Evolutionary conservation across 30 jellyfish, hydroid and myxozoan genomes (phyloP).

Genomic region (Pseudorhiza aurosa): DNA sequence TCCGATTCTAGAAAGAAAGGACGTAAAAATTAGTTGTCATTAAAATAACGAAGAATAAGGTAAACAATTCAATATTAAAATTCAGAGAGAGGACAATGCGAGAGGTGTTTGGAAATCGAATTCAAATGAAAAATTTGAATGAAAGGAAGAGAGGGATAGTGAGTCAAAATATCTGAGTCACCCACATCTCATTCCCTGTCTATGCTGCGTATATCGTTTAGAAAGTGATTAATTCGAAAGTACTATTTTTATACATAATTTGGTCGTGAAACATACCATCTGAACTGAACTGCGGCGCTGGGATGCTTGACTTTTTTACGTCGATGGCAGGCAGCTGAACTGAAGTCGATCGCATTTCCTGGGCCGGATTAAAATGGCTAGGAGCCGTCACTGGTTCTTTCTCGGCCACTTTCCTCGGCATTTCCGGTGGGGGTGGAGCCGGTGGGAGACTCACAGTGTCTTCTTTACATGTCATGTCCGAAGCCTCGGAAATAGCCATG

Average conservation of each 20-base stretch:
- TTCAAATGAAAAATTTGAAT: too few species aligned
- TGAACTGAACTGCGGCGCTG: slow-evolving; percentile 26
- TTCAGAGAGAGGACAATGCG: too few species aligned
- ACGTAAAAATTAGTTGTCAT: background rate
- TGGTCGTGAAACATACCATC: slow-evolving; percentile 50
- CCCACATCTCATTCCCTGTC: too few species aligned
- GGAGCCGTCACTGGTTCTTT: background rate
- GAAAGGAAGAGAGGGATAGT: too few species aligned
- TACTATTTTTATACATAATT: too few species aligned
- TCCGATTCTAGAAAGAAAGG: slow-evolving; percentile 32
- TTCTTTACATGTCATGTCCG: slow-evolving; percentile 38
- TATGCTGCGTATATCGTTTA: too few species aligned
- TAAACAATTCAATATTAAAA: too few species aligned
- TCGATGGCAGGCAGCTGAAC: background rate
- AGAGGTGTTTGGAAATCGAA: too few species aligned
- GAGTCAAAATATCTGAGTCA: too few species aligned
- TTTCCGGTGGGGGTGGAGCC: slow-evolving; percentile 63
- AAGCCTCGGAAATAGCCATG: slow-evolving; percentile 63
- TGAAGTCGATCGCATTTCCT: background rate
- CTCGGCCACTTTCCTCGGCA: slow-evolving; percentile 24
- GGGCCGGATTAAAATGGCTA: background rate
- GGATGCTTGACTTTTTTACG: background rate
- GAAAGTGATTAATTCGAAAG: too few species aligned
- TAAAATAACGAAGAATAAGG: too few species aligned
- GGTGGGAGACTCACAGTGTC: slow-evolving; percentile 58